Conservation (phyloP, 1,140 invertebrate species). For the Drosophila tsacasi region DNA sequence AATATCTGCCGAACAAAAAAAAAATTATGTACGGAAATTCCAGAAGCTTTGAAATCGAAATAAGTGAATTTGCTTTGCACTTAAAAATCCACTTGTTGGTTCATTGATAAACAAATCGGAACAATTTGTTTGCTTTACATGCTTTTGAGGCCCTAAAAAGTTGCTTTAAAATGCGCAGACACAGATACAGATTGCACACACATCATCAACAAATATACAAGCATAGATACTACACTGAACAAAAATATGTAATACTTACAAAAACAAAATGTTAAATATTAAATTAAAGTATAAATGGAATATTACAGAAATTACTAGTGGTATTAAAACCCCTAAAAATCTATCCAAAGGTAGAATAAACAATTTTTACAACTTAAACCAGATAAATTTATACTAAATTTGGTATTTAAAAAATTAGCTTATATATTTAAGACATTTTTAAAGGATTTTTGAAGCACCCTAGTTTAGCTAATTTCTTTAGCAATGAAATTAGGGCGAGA, state of each 20-base stretch:
- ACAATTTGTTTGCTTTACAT: conserved; percentile 58
- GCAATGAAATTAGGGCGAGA: too few species aligned
- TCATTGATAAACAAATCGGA: conserved; percentile 34
- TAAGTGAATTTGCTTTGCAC: conserved; percentile 2
- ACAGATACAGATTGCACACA: conserved; percentile 26
- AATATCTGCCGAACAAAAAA: not conserved
- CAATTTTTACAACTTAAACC: too few species aligned
- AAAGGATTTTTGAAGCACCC: too few species aligned
- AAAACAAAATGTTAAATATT: too few species aligned
- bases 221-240: conserved; percentile 22
- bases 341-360: too few species aligned
- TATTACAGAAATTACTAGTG: too few species aligned
- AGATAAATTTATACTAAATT: too few species aligned
- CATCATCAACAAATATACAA: conserved; percentile 47
- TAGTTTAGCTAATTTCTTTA: too few species aligned
- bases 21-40: not conserved
- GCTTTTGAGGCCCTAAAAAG: conserved; percentile 33
- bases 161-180: conserved; percentile 67
- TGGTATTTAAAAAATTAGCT: too few species aligned
- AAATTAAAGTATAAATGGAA: too few species aligned
- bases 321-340: too few species aligned
- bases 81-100: conserved; percentile 25
- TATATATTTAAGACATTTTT: too few species aligned
- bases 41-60: not conserved
- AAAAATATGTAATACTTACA: not conserved